These are phyloP conservation scores for Elysia crispata DNA, from an alignment of 2,888 invertebrate genomes.

Conservation along the genomic window DNA sequence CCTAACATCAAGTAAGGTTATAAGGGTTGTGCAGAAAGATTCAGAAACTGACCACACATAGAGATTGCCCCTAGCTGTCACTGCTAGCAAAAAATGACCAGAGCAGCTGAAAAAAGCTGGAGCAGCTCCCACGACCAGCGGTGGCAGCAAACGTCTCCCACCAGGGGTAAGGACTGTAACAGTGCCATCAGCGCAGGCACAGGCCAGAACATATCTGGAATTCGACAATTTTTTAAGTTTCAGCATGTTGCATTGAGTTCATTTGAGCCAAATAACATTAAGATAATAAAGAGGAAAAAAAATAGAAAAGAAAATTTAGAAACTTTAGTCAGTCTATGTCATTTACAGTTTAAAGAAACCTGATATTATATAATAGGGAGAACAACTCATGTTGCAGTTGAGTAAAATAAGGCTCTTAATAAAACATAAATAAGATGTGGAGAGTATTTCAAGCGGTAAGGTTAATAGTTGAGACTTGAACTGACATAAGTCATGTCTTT, in stretches of 20 bases:
- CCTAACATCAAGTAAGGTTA: too few species aligned
- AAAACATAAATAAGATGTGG: too few species aligned
- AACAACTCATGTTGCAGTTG: too few species aligned
- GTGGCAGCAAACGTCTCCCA: conserved; percentile 80
- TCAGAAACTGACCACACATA: conserved; percentile 72
- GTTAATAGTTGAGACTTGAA: too few species aligned
- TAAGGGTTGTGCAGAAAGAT: background rate
- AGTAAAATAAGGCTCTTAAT: too few species aligned
- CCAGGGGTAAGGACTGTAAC: conserved; percentile 82
- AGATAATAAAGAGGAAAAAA: too few species aligned
- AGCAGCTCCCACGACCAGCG: conserved; percentile 81
- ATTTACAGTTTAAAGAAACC: too few species aligned
- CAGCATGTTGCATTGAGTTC: background rate
- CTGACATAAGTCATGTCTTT: too few species aligned
- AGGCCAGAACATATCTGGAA: conserved; percentile 60
- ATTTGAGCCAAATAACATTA: background rate
- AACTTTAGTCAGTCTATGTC: too few species aligned
- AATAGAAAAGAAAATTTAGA: too few species aligned
- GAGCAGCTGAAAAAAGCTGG: conserved; percentile 81
- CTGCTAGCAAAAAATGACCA: conserved; percentile 80
- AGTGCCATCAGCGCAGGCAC: conserved; percentile 84
- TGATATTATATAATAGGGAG: too few species aligned
- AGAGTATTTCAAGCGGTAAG: too few species aligned
- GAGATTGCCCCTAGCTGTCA: conserved; percentile 80
- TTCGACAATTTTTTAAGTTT: conserved; percentile 2